Evolutionary conservation across 2,113 vertebrate genomes (phyloP).

Genomic region (Tinamus guttatus): DNA sequence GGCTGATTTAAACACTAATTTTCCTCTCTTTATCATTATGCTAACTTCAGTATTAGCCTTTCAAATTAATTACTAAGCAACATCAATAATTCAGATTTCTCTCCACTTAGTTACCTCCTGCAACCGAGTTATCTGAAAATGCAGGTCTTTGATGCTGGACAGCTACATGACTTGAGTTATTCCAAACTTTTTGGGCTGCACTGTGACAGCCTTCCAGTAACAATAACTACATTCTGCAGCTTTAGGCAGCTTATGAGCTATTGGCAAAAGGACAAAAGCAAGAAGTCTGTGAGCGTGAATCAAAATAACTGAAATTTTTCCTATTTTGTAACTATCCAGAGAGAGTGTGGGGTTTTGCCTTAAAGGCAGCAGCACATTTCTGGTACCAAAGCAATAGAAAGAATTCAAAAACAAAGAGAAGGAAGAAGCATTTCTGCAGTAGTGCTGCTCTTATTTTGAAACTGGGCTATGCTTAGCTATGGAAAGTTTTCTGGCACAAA

Average conservation of each 20-base stretch:
- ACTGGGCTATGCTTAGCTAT: background rate
- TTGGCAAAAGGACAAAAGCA: background rate
- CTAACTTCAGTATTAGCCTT: constrained; percentile 19
- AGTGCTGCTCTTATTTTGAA: background rate
- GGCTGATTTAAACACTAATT: background rate
- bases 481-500: background rate
- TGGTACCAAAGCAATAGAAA: background rate
- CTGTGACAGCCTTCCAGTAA: background rate
- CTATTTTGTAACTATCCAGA: background rate
- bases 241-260: fast-evolving
- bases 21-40: background rate
- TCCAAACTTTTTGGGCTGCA: background rate
- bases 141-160: background rate
- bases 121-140: fast-evolving
- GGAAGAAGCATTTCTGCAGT: background rate
- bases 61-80: constrained; percentile 18
- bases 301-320: background rate
- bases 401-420: background rate
- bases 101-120: background rate
- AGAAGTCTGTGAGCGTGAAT: background rate
- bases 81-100: background rate
- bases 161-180: background rate
- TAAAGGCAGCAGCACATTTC: background rate
- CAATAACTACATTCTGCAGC: background rate
- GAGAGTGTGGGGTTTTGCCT: background rate